These are phyloP conservation scores for Microplitis mediator DNA, from an alignment of 1,140 invertebrate species.

Conservation along the genomic window DNA sequence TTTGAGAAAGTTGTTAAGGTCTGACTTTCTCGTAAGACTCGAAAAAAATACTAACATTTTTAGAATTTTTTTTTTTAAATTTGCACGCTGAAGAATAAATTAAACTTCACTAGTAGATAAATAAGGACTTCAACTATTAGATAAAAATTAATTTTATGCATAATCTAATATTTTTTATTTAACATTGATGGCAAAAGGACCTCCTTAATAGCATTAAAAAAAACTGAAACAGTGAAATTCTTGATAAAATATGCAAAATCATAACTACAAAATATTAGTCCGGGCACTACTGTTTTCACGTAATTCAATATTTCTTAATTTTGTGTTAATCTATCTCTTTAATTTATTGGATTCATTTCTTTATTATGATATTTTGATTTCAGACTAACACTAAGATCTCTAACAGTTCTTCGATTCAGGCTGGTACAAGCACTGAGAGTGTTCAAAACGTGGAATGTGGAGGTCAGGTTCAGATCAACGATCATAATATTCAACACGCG, in stretches of 20 bases:
- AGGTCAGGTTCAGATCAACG: conserved; percentile 9
- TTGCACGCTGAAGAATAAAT: too few relatives aligned
- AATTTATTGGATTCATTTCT: conserved; percentile 7
- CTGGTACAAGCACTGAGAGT: conserved; percentile 17
- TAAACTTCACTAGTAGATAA: too few relatives aligned
- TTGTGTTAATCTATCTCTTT: conserved; percentile 17
- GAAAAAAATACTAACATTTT: too few relatives aligned
- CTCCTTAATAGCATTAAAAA: too few relatives aligned
- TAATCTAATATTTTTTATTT: too few relatives aligned
- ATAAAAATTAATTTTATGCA: too few relatives aligned
- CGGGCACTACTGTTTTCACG: conserved; percentile 1
- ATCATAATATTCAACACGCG: conserved; percentile 7
- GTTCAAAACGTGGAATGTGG: conserved; percentile 6
- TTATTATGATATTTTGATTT: conserved; percentile 3
- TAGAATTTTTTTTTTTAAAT: too few relatives aligned
- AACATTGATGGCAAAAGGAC: too few relatives aligned
- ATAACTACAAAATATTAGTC: conserved; percentile 1
- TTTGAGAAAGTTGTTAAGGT: too few relatives aligned
- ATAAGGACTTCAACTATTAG: too few relatives aligned
- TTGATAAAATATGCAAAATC: background rate
- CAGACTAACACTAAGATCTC: conserved; percentile 22
- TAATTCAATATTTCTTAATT: conserved; percentile 17
- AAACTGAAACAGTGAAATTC: background rate
- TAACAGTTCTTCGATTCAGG: conserved; percentile 8
- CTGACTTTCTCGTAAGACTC: too few relatives aligned